Conservation (phyloP, 2,113 vertebrate species). For the Anarhynchus alexandrinus region DNA sequence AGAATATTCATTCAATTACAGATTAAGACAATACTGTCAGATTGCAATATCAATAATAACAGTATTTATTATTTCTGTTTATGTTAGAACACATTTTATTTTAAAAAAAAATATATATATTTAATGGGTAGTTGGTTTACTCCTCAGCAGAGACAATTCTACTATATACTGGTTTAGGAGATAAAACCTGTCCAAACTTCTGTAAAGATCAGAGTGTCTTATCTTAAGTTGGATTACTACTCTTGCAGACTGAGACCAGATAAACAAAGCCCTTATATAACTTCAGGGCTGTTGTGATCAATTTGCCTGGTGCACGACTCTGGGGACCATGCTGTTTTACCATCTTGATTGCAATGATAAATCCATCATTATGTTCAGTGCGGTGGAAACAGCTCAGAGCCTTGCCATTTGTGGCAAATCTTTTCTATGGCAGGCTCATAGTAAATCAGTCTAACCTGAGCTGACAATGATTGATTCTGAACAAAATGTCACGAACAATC, state of each 20-base stretch:
- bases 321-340: conserved; percentile 70
- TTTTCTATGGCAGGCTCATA: conserved; percentile 46
- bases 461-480: conserved; percentile 71
- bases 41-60: neutral
- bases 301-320: conserved; percentile 67
- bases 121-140: neutral
- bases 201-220: conserved; percentile 13
- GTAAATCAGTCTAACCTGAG: conserved; percentile 68
- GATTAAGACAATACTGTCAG: neutral
- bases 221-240: conserved; percentile 6
- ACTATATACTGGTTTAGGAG: neutral
- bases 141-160: neutral
- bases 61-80: neutral
- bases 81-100: neutral
- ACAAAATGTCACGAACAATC: conserved; percentile 69
- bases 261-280: conserved; percentile 54
- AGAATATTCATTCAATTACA: neutral
- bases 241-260: conserved; percentile 45
- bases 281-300: conserved; percentile 65
- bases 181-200: conserved; percentile 12
- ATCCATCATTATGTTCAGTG: conserved; percentile 53
- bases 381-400: conserved; percentile 51
- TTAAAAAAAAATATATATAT: neutral
- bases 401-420: conserved; percentile 56
- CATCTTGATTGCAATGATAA: conserved; percentile 75